phyloP scores from a whole-genome alignment of 2,113 vertebrate genomes.

The Pipa parva region DNA sequence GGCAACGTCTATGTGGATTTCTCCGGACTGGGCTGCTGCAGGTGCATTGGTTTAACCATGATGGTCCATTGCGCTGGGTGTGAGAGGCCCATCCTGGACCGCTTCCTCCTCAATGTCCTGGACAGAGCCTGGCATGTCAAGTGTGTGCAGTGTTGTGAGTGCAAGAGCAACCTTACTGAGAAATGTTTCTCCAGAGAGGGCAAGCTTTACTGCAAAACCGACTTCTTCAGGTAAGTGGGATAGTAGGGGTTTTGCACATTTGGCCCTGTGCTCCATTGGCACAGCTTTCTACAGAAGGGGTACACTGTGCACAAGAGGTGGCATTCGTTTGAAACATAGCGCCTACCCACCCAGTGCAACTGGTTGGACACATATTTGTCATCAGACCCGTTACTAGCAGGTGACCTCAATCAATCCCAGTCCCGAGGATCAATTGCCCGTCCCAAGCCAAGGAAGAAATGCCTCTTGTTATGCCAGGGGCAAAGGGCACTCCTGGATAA shows the following conservation, averaged over 20 bases:
- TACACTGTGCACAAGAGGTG: too few relatives aligned
- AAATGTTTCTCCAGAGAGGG: conserved; percentile 96
- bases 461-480: too few relatives aligned
- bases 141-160: conserved; percentile 95
- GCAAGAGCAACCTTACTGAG: conserved; percentile 89
- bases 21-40: conserved; percentile 15
- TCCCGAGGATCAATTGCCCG: too few relatives aligned
- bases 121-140: conserved; percentile 95
- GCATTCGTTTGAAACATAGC: too few relatives aligned
- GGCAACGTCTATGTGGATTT: conserved; percentile 22
- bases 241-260: not conserved
- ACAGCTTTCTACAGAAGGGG: too few relatives aligned
- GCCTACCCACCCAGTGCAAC: too few relatives aligned
- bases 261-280: too few relatives aligned
- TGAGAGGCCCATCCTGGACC: conserved; percentile 92
- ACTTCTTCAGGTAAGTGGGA: conserved; percentile 94
- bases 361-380: too few relatives aligned
- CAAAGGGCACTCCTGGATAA: too few relatives aligned
- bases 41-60: conserved; percentile 67
- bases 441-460: too few relatives aligned
- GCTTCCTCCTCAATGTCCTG: conserved; percentile 90
- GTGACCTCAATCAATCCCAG: too few relatives aligned
- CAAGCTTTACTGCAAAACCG: conserved; percentile 95
- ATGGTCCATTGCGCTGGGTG: conserved; percentile 98
- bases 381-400: too few relatives aligned